A percentile compares a stretch with the other conserved stretches of the same genome.
phyloP scores from a whole-genome alignment of 1,140 invertebrate genomes.

The Sarcophaga peregrina region DNA sequence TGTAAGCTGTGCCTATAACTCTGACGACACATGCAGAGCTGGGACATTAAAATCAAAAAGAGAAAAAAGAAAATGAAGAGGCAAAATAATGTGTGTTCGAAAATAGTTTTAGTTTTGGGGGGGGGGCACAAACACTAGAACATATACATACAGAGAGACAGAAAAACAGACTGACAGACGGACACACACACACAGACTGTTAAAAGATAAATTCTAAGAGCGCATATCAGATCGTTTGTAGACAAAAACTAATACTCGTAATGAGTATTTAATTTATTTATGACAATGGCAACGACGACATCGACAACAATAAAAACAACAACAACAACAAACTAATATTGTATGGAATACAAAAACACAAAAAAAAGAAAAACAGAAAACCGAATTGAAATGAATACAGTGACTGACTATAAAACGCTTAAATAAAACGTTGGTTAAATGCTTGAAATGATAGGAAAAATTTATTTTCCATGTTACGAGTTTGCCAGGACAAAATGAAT shows the following conservation, averaged over 20 bases:
- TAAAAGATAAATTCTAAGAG: neutral
- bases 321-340: neutral
- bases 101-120: neutral
- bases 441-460: too few species aligned
- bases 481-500: too few species aligned
- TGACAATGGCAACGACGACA: neutral
- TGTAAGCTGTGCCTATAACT: neutral
- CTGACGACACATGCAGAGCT: neutral
- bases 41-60: neutral
- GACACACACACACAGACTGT: too few species aligned
- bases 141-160: too few species aligned
- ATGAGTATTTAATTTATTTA: conserved; percentile 16
- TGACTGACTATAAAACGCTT: too few species aligned
- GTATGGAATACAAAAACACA: too few species aligned
- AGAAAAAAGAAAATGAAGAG: neutral
- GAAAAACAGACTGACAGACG: too few species aligned
- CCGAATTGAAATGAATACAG: too few species aligned
- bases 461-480: too few species aligned
- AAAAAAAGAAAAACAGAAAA: too few species aligned
- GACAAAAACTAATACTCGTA: conserved; percentile 10
- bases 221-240: neutral
- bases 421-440: too few species aligned
- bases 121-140: neutral
- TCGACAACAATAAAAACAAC: neutral
- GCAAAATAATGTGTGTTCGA: neutral